Conservation (phyloP, 1,140 invertebrate species). For the Mylabris phalerata region DNA sequence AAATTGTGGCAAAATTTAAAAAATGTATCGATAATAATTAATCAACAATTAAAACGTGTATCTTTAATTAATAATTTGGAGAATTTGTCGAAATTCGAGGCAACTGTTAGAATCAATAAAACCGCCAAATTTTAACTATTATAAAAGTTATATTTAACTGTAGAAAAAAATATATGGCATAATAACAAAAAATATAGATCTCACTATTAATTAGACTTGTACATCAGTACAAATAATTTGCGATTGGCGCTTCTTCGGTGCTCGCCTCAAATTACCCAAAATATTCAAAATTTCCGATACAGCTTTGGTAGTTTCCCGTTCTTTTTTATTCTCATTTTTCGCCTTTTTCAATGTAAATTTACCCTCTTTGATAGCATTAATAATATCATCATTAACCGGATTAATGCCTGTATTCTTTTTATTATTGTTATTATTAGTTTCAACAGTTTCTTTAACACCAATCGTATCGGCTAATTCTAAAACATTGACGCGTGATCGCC, state of each 20-base stretch:
- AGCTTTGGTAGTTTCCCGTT: conserved; percentile 56
- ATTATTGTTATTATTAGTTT: conserved; percentile 7
- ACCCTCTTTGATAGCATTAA: conserved; percentile 70
- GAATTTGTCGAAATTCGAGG: too few relatives aligned
- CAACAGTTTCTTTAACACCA: conserved; percentile 16
- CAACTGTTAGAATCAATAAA: too few relatives aligned
- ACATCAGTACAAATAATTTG: conserved; percentile 12
- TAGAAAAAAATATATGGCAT: too few relatives aligned
- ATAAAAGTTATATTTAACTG: too few relatives aligned
- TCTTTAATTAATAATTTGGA: too few relatives aligned
- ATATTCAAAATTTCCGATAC: conserved; percentile 67
- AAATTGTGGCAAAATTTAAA: too few relatives aligned
- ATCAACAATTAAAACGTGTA: too few relatives aligned
- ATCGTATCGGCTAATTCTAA: conserved; percentile 28
- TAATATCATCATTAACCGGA: conserved; percentile 61
- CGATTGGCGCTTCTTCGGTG: conserved; percentile 41
- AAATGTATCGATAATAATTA: too few relatives aligned
- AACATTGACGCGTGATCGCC: conserved; percentile 37
- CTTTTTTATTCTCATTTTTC: conserved; percentile 52
- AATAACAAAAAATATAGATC: too few relatives aligned
- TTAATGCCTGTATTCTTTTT: conserved; percentile 35
- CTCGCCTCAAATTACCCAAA: conserved; percentile 57
- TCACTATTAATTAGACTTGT: too few relatives aligned
- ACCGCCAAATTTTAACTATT: too few relatives aligned
- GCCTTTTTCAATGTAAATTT: conserved; percentile 61